These are phyloP conservation scores for Bombus pyrosoma DNA, from an alignment of 1,140 invertebrate species.

Conservation along the genomic window DNA sequence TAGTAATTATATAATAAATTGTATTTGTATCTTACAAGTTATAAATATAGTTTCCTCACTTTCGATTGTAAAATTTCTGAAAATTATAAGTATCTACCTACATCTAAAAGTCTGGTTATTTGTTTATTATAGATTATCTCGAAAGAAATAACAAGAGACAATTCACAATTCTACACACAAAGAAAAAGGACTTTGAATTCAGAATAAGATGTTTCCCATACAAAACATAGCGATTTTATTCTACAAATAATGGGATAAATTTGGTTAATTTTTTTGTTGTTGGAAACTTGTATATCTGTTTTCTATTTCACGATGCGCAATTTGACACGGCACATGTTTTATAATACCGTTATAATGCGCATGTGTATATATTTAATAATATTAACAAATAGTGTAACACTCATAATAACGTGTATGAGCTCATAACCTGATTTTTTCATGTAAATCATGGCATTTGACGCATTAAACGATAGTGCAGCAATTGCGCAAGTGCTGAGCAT, in stretches of 20 bases:
- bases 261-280: conserved; percentile 64
- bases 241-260: conserved; percentile 82
- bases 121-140: conserved; percentile 45
- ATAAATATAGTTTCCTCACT: conserved; percentile 70
- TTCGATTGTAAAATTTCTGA: conserved; percentile 65
- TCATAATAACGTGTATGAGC: conserved; percentile 74
- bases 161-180: conserved; percentile 54
- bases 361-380: conserved; percentile 68
- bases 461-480: conserved; percentile 65
- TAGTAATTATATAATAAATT: conserved; percentile 63
- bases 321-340: conserved; percentile 55
- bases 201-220: conserved; percentile 77
- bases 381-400: conserved; percentile 75
- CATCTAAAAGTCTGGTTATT: conserved; percentile 56
- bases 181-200: conserved; percentile 63
- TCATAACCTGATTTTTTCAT: conserved; percentile 63
- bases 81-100: conserved; percentile 68
- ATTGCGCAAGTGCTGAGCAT: conserved; percentile 60
- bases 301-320: conserved; percentile 66
- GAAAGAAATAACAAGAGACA: conserved; percentile 59
- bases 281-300: conserved; percentile 70
- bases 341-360: conserved; percentile 65
- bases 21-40: conserved; percentile 68
- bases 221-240: conserved; percentile 83
- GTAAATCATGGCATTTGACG: conserved; percentile 64